Base-by-base conservation (phyloP, 37 sponge, comb jelly and placozoan species). In the Haliclona indistincta region DNA sequence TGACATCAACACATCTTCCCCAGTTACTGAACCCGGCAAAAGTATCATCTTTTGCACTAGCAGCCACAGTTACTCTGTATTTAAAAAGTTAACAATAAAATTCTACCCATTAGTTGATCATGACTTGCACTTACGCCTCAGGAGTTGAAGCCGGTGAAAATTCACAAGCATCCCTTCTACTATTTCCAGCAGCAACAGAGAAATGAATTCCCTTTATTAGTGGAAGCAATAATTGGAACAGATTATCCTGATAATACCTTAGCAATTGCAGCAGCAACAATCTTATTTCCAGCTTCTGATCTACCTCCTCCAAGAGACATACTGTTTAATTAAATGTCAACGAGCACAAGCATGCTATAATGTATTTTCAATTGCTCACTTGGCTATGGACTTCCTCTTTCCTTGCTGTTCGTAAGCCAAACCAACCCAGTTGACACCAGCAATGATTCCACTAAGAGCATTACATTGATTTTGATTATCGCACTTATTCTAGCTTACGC, bases 281-380 rank as follows among this genome's bases (percentile, higher is more conserved):
- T 86, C 45, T 62, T 56, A 40, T 93, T 84, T 26, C 84, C 6
- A 28, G 82, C 61, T 22, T 54, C 42, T 25, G 75, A 77, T 5
- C 45, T 34, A 8, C 82, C 68, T 26, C 93, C 89, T 35, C 93
- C 93, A 13, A 93, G 89, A 28, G 93, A 93, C 93, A 93, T 88
- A 65, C 93, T 93, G 44, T n/a, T n/a, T n/a, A n/a, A n/a, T n/a
- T n/a, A n/a, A 11, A 28, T 33, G 38, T 28, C 15, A 20, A 3
- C 6, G 23, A 19, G 44, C 63, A n/a, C 2, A 4, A 62, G 25
- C 67, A 26, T 38, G 0, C 22, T 1, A 8, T n/a, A n/a, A n/a
- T n/a, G n/a, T n/a, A n/a, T n/a, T n/a, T n/a, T n/a, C n/a, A n/a
- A n/a, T n/a, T n/a, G 72, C 69, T 54, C 35, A 85, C 74, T 84